Evolutionary conservation across 1,140 invertebrate genomes (phyloP).

Genomic region (Ostrea denselamellosa): DNA sequence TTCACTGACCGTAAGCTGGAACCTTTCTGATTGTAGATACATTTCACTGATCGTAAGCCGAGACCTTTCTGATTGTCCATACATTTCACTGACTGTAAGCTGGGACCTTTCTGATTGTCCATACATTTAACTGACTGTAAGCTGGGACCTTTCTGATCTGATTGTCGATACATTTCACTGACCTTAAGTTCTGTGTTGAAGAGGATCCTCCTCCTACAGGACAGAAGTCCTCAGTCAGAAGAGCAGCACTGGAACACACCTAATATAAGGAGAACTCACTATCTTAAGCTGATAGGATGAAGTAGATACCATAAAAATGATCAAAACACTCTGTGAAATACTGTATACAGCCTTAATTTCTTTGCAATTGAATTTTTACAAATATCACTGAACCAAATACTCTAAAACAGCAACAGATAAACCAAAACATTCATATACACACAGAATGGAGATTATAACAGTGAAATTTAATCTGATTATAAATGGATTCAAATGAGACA

Average conservation of each 20-base stretch:
- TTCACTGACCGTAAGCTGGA: background rate
- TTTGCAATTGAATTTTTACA: background rate
- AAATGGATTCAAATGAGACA: too few relatives aligned
- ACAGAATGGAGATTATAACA: too few relatives aligned
- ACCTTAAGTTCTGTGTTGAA: constrained; percentile 34
- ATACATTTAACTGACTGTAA: background rate
- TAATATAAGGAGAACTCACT: too few relatives aligned
- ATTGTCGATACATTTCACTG: background rate
- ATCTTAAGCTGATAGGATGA: too few relatives aligned
- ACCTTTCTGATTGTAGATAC: too few relatives aligned
- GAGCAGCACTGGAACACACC: constrained; percentile 79
- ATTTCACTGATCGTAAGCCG: background rate
- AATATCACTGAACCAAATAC: too few relatives aligned
- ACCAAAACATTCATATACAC: too few relatives aligned
- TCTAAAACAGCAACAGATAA: too few relatives aligned
- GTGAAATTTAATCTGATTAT: too few relatives aligned
- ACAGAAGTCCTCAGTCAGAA: constrained; percentile 80
- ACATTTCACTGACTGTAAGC: background rate
- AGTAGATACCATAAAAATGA: background rate
- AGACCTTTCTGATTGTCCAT: background rate
- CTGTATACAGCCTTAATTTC: background rate
- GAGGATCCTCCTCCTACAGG: constrained; percentile 67
- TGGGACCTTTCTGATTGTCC: background rate
- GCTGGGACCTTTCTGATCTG: background rate
- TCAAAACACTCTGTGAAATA: too few relatives aligned